Evolutionary conservation across 2,113 vertebrate genomes (phyloP).

Genomic region (Phasianus colchicus): DNA sequence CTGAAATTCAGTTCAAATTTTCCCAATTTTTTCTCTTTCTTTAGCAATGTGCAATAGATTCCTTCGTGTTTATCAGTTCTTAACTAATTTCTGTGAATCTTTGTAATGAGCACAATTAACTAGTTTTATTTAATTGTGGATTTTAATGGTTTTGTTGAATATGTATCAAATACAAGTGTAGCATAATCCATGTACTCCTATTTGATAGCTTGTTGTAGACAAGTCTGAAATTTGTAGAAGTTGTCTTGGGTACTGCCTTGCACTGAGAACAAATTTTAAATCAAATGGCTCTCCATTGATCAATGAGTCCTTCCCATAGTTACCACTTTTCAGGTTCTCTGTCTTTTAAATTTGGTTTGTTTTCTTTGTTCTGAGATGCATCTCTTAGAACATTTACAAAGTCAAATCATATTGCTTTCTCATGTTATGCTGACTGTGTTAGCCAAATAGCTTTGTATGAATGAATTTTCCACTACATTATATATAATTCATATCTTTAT

Average conservation of each 20-base stretch:
- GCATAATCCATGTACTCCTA: not conserved
- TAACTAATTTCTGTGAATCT: not conserved
- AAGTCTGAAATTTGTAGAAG: not conserved
- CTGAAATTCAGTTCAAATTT: not conserved
- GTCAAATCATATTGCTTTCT: not conserved
- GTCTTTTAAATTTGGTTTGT: not conserved
- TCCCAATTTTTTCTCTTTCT: not conserved
- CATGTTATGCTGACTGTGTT: not conserved
- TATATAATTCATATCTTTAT: not conserved
- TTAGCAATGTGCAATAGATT: not conserved
- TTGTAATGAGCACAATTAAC: not conserved
- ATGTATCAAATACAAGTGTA: not conserved
- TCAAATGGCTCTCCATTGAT: not conserved
- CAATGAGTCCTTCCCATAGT: not conserved
- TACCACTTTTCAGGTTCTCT: not conserved
- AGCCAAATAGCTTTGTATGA: not conserved
- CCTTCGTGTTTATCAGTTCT: not conserved
- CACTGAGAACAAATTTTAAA: not conserved
- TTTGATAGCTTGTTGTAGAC: not conserved
- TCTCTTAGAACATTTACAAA: not conserved
- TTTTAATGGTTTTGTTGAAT: not conserved
- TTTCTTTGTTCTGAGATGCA: not conserved
- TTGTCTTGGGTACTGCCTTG: not conserved
- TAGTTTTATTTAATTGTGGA: not conserved
- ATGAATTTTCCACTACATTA: not conserved